Base-by-base conservation (phyloP, 2,888 invertebrate species). In the Leuctra nigra region DNA sequence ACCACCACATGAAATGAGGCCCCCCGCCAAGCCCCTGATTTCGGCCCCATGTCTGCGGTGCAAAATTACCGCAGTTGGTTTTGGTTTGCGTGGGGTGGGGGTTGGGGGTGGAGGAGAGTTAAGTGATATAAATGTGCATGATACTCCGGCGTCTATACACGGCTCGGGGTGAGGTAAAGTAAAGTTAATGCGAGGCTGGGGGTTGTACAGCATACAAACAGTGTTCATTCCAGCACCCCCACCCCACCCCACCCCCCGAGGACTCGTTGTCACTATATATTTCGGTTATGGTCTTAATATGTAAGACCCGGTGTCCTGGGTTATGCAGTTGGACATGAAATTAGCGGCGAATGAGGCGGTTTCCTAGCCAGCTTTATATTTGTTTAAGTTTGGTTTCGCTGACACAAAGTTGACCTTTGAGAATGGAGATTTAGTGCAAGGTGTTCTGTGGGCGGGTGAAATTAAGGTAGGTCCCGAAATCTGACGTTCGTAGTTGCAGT, bases 241-340 rank as follows among this genome's bases (percentile, higher is more conserved):
- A n/a, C 2, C 2, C n/a, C 50, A 14, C 18, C 3, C 2, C 14
- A 6, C 33, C 9, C 50, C 50, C 23, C 14, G 2, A 22, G 50
- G 50, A 50, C 33, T 50, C 16, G 18, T 50, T 50, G 50, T 50
- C 50, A 33, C 35, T 35, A 50, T 50, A 50, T 35, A 50, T 50
- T 33, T 16, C 35, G 22, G 50, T 50, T 50, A 50, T 50, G 35
- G 35, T 33, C 33, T 20, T 50, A 50, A 33, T 33, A 50, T 50
- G 50, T 50, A 50, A 35, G 35, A 35, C 35, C 20, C 33, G 50
- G 33, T 22, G 22, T 18, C 41, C 29, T 29, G 11, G n/a, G n/a
- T n/a, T n/a, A n/a, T n/a, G n/a, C n/a, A n/a, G n/a, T n/a, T n/a
- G n/a, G n/a, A n/a, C n/a, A n/a, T n/a, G n/a, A n/a, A n/a, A n/a